These are phyloP conservation scores for Enteromius thamalakanensis DNA, from an alignment of 2,797 vertebrate genomes.

Conservation along the genomic window DNA sequence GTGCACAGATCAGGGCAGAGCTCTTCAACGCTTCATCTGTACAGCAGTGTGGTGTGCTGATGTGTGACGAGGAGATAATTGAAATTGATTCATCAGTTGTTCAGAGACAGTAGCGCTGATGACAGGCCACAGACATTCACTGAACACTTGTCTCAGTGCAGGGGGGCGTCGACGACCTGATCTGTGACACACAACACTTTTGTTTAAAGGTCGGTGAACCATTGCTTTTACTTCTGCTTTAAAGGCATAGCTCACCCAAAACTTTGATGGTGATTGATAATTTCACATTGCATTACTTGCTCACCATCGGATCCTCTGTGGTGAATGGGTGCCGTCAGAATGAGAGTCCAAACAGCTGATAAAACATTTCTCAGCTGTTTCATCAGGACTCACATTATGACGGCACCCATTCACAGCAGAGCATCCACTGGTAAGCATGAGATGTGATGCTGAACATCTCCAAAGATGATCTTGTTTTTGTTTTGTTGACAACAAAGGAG, in stretches of 20 bases:
- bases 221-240: neutral
- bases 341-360: neutral
- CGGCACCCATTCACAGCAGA: neutral
- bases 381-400: neutral
- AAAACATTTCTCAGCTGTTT: neutral
- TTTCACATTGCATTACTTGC: neutral
- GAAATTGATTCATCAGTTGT: conserved; percentile 40
- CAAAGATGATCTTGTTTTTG: neutral
- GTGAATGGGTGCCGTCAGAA: neutral
- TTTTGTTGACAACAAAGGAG: neutral
- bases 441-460: neutral
- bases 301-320: neutral
- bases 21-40: neutral
- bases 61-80: conserved; percentile 35
- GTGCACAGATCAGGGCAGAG: conserved; percentile 11
- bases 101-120: neutral
- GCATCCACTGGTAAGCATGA: neutral
- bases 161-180: neutral
- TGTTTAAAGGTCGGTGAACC: neutral
- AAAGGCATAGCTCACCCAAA: neutral
- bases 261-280: too few species aligned
- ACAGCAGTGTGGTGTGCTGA: conserved; percentile 7
- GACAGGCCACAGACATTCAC: conserved; percentile 22
- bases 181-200: neutral
- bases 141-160: neutral